Conservation (phyloP, 2,797 vertebrate genomes). For the Danio kyathit region DNA sequence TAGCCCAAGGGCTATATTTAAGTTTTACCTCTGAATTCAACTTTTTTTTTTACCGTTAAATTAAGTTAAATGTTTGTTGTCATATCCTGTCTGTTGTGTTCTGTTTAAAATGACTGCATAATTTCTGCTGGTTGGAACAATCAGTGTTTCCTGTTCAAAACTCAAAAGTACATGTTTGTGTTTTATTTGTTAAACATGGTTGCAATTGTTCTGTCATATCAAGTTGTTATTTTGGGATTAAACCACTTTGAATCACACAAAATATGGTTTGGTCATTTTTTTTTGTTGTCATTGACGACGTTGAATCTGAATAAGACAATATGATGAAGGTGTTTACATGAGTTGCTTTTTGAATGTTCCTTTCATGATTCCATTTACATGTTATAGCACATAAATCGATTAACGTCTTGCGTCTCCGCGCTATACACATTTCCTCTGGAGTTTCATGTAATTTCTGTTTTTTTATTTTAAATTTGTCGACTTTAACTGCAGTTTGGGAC, state of each 20-base stretch:
- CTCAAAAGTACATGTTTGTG: background rate
- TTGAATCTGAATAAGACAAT: too few species aligned
- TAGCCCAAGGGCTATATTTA: background rate
- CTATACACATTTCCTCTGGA: too few species aligned
- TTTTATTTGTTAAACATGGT: background rate
- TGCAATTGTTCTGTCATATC: background rate
- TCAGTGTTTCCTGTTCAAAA: background rate
- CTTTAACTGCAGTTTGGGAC: too few species aligned
- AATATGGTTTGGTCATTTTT: too few species aligned
- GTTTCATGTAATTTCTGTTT: too few species aligned
- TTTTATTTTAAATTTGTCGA: too few species aligned
- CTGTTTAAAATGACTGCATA: background rate
- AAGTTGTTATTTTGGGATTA: background rate
- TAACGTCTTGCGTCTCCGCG: too few species aligned
- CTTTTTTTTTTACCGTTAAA: background rate
- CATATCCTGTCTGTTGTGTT: background rate
- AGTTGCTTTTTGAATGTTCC: too few species aligned
- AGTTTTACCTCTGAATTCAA: background rate
- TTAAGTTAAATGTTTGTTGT: background rate
- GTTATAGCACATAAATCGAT: too few species aligned
- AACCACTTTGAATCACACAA: background rate
- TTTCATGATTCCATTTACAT: too few species aligned
- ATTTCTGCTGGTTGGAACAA: background rate
- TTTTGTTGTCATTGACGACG: too few species aligned
- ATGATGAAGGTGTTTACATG: too few species aligned